These are phyloP conservation scores for Myathropa florea DNA, from an alignment of 2,888 invertebrate species.

Conservation along the genomic window DNA sequence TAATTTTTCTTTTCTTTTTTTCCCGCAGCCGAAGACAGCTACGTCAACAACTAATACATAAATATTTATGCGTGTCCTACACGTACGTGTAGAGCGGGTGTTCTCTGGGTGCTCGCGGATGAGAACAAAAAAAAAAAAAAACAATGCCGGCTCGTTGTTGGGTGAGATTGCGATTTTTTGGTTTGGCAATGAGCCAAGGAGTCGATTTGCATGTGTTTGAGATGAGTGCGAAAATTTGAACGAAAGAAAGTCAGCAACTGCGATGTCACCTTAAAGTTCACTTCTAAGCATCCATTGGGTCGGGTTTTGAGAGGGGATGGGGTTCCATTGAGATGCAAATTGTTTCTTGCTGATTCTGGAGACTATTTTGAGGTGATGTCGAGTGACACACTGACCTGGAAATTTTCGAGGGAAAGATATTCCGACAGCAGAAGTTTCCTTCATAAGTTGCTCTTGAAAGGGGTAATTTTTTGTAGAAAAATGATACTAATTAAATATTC, in stretches of 20 bases:
- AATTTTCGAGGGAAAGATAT: not conserved
- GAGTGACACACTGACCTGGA: not conserved
- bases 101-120: not conserved
- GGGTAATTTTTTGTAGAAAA: too few relatives aligned
- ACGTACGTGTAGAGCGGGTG: not conserved
- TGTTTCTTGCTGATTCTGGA: not conserved
- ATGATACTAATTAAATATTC: too few relatives aligned
- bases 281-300: not conserved
- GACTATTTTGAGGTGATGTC: not conserved
- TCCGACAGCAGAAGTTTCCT: not conserved
- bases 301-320: not conserved
- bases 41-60: conserved; percentile 30
- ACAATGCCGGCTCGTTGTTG: conserved; percentile 20
- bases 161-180: not conserved
- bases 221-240: conserved; percentile 1
- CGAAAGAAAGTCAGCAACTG: not conserved
- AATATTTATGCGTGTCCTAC: conserved; percentile 25
- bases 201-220: conserved; percentile 41
- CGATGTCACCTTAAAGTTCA: conserved; percentile 21
- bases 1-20: not conserved
- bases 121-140: not conserved
- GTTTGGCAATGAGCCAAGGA: conserved; percentile 45
- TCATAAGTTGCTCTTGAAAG: too few relatives aligned
- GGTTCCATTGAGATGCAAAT: conserved; percentile 23
- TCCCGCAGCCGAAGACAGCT: not conserved